Evolutionary conservation across 2,113 vertebrate genomes (phyloP), one percentile per base, ranked within the genome.

Genomic region (Perca flavescens): DNA sequence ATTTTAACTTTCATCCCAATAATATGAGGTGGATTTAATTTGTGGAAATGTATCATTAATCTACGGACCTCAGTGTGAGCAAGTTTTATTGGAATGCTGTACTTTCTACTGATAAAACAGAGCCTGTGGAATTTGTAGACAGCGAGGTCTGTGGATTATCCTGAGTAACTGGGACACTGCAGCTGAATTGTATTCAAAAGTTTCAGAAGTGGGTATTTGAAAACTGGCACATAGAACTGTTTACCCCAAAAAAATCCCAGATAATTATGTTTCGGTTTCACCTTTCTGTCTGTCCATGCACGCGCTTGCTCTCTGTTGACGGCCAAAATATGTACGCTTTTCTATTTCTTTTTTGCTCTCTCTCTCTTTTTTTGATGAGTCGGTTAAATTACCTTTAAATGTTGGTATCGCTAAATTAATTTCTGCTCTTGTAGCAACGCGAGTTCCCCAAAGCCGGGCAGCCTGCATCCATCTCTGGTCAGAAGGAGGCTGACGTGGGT

Each of bases 131-230:
- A 80, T 64, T 25, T 69, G 71, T 67, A 80, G 61, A 88, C 76
- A 72, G 79, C 62, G 79, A 79, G 52, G 50, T 79, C 40, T 74
- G 53, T 62, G 50, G 71, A 82, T 82, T 1, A 76, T 80, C 67
- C 28, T 0, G 40, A 85, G 46, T 64, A 79, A 68, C 54, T 79
- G 61, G 75, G 65, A 79, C 82, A 81, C 69, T 50, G 78, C 64
- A 67, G 64, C 53, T 50, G 68, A 80, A 49, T 36, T 0, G 8
- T 21, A 62, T 31, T 64, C 21, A 49, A 22, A 66, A 4, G 21
- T 61, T 43, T 46, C 5, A n/a, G 31, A 52, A 9, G 22, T 21
- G n/a, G 13, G 16, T 61, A 4, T 50, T 21, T 43, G 11, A 62
- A 62, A 47, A 75, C 22, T 3, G 14, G n/a, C 53, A 67, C 43